A percentile compares a stretch with the other conserved stretches of the same genome.
phyloP scores from a whole-genome alignment of 2,113 vertebrate genomes.

The Corvus hawaiiensis region DNA sequence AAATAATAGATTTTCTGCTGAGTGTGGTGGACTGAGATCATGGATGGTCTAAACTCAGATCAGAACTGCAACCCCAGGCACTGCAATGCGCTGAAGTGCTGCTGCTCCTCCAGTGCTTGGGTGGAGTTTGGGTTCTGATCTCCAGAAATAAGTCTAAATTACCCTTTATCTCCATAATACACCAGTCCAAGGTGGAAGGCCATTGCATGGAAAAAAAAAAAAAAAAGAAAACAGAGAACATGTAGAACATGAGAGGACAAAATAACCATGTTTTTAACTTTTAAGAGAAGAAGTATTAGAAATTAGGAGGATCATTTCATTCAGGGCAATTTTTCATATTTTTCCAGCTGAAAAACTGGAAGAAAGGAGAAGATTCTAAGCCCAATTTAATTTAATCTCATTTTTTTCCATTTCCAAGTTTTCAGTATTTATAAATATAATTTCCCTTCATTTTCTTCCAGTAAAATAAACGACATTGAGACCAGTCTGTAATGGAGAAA shows the following conservation, averaged over 20 bases:
- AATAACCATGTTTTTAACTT: neutral
- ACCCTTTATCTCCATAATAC: neutral
- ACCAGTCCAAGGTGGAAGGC: neutral
- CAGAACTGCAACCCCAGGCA: neutral
- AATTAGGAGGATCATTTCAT: neutral
- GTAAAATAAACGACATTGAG: neutral
- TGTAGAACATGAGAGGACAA: neutral
- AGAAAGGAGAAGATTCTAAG: neutral
- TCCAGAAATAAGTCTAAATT: neutral
- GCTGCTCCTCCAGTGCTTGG: neutral
- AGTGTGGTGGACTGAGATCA: neutral
- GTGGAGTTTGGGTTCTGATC: neutral
- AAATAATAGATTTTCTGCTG: neutral
- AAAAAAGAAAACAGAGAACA: fast-evolving
- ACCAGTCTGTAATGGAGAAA: neutral
- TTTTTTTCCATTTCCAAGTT: neutral
- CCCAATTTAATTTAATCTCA: neutral
- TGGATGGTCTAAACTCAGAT: neutral
- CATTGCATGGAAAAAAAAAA: neutral
- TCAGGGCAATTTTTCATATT: neutral
- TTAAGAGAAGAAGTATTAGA: neutral
- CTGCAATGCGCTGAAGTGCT: neutral
- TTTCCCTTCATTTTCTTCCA: neutral
- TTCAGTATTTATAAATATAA: neutral
- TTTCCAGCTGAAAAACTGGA: neutral